Percentiles rank a stretch among this genome's conserved stretches.
phyloP scores from a whole-genome alignment of 2,113 vertebrate species.

The Cyprinodon variegatus region DNA sequence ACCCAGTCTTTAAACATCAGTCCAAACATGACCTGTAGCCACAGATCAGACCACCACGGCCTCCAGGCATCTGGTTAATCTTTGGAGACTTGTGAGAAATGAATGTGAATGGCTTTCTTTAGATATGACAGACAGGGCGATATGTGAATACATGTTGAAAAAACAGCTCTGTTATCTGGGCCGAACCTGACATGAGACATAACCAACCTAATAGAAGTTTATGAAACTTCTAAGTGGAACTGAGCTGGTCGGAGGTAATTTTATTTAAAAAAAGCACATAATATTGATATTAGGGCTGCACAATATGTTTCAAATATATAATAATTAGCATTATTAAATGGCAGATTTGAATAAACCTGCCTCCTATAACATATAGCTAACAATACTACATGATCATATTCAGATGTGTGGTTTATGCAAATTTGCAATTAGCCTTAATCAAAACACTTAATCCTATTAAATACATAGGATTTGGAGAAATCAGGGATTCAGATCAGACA shows the following conservation, averaged over 20 bases:
- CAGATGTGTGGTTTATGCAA: too few species aligned
- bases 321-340: too few species aligned
- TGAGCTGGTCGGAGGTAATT: not conserved
- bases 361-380: too few species aligned
- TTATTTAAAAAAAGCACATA: not conserved
- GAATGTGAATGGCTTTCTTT: conserved; percentile 22
- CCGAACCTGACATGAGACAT: not conserved
- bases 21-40: conserved; percentile 62
- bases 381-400: too few species aligned
- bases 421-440: too few species aligned
- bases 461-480: too few species aligned
- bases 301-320: not conserved
- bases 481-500: too few species aligned
- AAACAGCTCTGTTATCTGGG: conserved; percentile 10
- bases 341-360: too few species aligned
- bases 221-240: not conserved
- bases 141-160: conserved; percentile 24
- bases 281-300: too few species aligned
- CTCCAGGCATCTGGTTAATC: conserved; percentile 60
- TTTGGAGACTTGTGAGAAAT: conserved; percentile 47
- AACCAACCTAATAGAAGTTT: not conserved
- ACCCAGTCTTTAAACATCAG: conserved; percentile 35
- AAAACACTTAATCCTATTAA: too few species aligned
- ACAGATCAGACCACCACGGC: conserved; percentile 37
- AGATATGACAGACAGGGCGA: conserved; percentile 45